Evolutionary conservation across 2,888 invertebrate species (phyloP), one percentile per base, ranked within the genome.

Genomic region (Cerastis leucographa): DNA sequence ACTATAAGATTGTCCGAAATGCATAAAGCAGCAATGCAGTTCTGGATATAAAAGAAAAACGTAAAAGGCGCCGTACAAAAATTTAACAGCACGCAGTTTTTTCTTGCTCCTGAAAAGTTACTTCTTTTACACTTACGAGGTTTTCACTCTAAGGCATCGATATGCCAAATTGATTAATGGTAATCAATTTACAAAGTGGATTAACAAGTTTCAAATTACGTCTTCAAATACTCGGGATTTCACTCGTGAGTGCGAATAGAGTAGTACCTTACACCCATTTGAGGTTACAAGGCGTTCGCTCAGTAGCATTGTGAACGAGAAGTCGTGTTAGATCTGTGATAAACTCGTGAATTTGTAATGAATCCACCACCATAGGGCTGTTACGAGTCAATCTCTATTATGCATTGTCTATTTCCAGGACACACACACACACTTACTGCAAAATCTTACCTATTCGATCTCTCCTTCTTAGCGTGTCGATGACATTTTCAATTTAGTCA

Each of bases 281-380:
- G 67, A 71, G 59, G 67, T 78, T 54, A 74, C 74, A 81, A 73
- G 67, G 64, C 14, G 54, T 49, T 65, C n/a, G 54, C 59, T 68
- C 62, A 71, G 65, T 78, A 75, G 64, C 42, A 78, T 78, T 78
- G 73, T 77, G 74, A 83, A 69, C 75, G 85, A 86, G 62, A 81
- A 80, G 67, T 70, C 71, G 72, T 75, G 83, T 77, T 75, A 76
- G 77, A 85, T 86, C 64, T 77, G 51, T 79, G 75, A 74, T 77
- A 73, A 81, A 74, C 75, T 75, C 56, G 68, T 83, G 78, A 85
- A 83, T 83, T 62, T 74, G 76, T 84, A 80, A 83, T 80, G 71
- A 78, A 80, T 80, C 44, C 44, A 40, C 17, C 14, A 40, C 12
- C 51, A 54, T 35, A 83, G 83, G 83, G 83, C 35, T 83, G 82